A percentile compares a stretch with the other conserved stretches of the same genome.
phyloP scores from a whole-genome alignment of 2,113 vertebrate genomes.

The human region GRCh38 chr7:97418501-97419000 shows the following conservation, averaged over 20 bases:
- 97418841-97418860: neutral
- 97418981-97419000: neutral
- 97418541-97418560: neutral
- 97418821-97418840: neutral
- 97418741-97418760: neutral
- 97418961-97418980: neutral
- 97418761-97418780: neutral
- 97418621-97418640: neutral
- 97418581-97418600: neutral
- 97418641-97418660: neutral
- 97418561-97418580: neutral
- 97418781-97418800: neutral
- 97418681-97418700: neutral
- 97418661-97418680: neutral
- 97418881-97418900: neutral
- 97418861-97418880: neutral
- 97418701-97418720: neutral
- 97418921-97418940: neutral
- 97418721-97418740: neutral
- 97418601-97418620: neutral
- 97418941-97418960: neutral
- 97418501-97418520: neutral
- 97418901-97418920: neutral
- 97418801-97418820: neutral
- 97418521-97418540: rapidly evolving